Base-by-base conservation (phyloP, 1,140 invertebrate genomes). In the Panagrolaimus sp. region DNA sequence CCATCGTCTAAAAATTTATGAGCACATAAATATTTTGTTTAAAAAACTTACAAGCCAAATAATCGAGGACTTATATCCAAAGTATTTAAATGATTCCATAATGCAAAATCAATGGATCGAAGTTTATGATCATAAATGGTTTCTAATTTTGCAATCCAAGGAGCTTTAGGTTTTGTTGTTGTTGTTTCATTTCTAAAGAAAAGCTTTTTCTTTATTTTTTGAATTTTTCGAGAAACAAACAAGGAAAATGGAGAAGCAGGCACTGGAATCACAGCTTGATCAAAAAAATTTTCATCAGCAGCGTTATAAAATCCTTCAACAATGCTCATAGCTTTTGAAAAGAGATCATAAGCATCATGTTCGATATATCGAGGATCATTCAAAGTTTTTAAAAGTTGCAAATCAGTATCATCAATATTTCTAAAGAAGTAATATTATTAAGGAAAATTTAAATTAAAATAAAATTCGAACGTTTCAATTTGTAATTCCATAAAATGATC, bases 11-110 rank as follows among this genome's bases (percentile, higher is more conserved):
- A 79, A 45, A 66, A 43, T 27, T 20, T 31, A 71, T 11, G 20
- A 23, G 20, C 31, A 38, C 31, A 38, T 38, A 38, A 38, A 38
- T 38, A 2, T 38, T 38, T 38, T 7, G 1, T 23, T 27, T 43
- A 20, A 67, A 16, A 42, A 67, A 87, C 89, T 87, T 83, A 91
- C 90, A 91, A 91, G 72, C 90, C 90, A 84, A 90, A 91, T 31
- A 91, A 86, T 77, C 91, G 89, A 76, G 90, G 86, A 43, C 89
- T 87, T 73, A 91, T 90, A 73, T 90, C 89, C 74, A 90, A 85
- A 67, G 87, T 84, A 23, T 87, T 84, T 11, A 91, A 84, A 85
- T 90, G 89, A 65, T 86, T 78, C 61, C 88, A 87, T 45, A 91
- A 83, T 69, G 89, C 87, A 4, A 85, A 81, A 83, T 91, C 90